Conservation (phyloP, 2,888 invertebrate species). For the Nemurella pictetii region DNA sequence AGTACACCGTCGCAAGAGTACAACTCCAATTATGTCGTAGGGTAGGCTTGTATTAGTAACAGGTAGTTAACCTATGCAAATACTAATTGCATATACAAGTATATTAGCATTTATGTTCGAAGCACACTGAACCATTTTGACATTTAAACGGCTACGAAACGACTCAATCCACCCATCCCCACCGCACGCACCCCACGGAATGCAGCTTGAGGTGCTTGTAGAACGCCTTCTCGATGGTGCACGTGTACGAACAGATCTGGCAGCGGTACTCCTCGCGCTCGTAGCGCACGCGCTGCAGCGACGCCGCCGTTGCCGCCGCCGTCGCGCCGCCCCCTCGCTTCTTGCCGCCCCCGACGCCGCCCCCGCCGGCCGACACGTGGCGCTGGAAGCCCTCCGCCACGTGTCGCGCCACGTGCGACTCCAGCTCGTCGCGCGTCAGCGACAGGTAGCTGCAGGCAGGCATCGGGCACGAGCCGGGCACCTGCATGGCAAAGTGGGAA, state of each 20-base stretch:
- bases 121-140: no score
- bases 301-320: conserved; percentile 41
- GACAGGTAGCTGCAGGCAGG: conserved; percentile 49
- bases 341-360: not conserved
- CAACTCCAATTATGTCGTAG: no score
- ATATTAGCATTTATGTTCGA: no score
- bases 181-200: conserved; percentile 49
- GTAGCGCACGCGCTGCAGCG: conserved; percentile 57
- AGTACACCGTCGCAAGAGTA: no score
- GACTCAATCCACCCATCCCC: not conserved
- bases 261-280: conserved; percentile 60
- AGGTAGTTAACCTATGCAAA: no score
- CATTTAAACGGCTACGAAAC: not conserved
- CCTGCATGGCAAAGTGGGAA: not conserved
- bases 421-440: conserved; percentile 52
- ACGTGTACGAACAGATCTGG: conserved; percentile 58
- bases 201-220: conserved; percentile 57
- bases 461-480: conserved; percentile 43
- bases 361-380: conserved; percentile 39
- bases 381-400: conserved; percentile 53
- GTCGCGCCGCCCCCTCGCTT: not conserved
- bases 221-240: conserved; percentile 60
- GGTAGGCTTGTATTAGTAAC: no score
- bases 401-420: conserved; percentile 54
- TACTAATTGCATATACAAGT: no score